Evolutionary conservation across 2,888 invertebrate species (phyloP).

Genomic region (Cheilosia vulpina): DNA sequence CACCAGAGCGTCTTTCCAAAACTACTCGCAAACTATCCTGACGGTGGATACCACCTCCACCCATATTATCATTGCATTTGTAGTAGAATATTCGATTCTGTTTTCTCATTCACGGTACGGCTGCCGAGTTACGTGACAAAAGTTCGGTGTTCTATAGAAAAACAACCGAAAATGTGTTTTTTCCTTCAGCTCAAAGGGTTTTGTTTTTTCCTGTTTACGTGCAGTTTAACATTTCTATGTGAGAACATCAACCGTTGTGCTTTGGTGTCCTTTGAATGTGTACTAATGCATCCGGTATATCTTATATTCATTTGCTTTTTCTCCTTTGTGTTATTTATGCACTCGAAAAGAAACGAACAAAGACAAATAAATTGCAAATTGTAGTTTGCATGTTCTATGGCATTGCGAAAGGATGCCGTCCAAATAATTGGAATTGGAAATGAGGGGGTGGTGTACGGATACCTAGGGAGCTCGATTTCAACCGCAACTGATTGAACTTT

Average conservation of each 20-base stretch:
- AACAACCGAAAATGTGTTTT: not conserved
- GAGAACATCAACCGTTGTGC: not conserved
- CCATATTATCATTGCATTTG: not conserved
- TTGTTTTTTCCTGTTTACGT: not conserved
- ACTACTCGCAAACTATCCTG: not conserved
- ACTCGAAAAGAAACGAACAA: not conserved
- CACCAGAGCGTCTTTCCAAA: slow-evolving; percentile 3
- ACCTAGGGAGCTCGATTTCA: not conserved
- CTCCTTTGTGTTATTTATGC: slow-evolving; percentile 5
- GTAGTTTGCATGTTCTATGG: slow-evolving; percentile 32
- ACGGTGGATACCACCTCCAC: not conserved
- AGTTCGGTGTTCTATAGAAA: slow-evolving; percentile 11
- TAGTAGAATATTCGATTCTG: not conserved
- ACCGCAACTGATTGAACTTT: not conserved
- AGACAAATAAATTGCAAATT: slow-evolving; percentile 39
- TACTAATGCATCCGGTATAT: slow-evolving; percentile 12
- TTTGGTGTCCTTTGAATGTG: slow-evolving; percentile 7
- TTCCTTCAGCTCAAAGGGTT: not conserved
- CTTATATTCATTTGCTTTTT: slow-evolving; percentile 12
- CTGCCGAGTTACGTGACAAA: slow-evolving; percentile 5
- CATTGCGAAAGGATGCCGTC: slow-evolving; percentile 3
- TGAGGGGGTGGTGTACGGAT: not conserved
- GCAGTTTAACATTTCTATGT: slow-evolving; percentile 1
- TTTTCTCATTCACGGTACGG: not conserved
- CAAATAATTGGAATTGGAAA: slow-evolving; percentile 12